Evolutionary conservation across 2,797 vertebrate genomes (phyloP), one percentile per base, ranked within the genome.

Genomic region (Acrossocheilus wenchowensis): DNA sequence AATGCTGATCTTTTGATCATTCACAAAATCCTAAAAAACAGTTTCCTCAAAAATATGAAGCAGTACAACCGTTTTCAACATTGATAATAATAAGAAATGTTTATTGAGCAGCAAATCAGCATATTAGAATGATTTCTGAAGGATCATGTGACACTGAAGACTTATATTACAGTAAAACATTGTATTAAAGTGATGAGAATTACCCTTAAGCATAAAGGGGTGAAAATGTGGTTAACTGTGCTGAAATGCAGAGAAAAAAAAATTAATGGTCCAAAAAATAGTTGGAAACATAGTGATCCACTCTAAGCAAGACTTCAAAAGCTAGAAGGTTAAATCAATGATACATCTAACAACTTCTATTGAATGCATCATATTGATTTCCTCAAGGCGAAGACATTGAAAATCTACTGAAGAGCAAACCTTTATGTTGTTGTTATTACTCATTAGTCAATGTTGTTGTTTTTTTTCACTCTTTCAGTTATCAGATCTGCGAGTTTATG

Each of bases 401-500:
- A 21, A 11, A 43, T 79, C 15, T 45, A 73, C 52, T 82, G 36
- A 57, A 73, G 39, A 30, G n/a, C 48, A 39, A 34, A 41, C 15
- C 60, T 43, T 45, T 81, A 6, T 36, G 5, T 71, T 79, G 36
- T 62, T 72, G 2, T 72, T 60, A 15, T 36, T 78, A 23, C 36
- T 8, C n/a, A 43, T n/a, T 60, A 41, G 34, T 62, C 39, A 15
- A 1, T 34, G 26, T n/a, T 54, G 4, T 82, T 17, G 81, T 62
- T 81, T 82, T 71, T 54, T 77, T 9, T 82, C 15, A 6, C 80
- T 81, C 0, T 93, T 91, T 84, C 82, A 98, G 98, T 93, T 99
- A 97, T 89, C 98, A 99, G 90, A 98, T 99, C 79, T 99, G 98
- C 88, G 98, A 99, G 90, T 99, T 98, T 93, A 97, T 99, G 88